These are phyloP conservation scores for Philereme transversata DNA, from an alignment of 2,888 invertebrate genomes.

Conservation along the genomic window DNA sequence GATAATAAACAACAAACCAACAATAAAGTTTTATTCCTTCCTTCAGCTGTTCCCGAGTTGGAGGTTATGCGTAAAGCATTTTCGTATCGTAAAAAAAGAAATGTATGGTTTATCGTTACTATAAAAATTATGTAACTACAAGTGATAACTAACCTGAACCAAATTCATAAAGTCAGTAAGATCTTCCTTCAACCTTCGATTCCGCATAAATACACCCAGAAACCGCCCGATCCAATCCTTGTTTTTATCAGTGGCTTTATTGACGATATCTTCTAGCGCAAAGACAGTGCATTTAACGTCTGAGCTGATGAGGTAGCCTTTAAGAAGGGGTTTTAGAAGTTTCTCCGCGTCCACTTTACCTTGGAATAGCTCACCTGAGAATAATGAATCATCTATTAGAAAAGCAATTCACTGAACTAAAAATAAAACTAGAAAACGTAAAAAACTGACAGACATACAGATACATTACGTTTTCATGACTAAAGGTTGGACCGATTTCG, in stretches of 20 bases:
- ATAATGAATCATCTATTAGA: background rate
- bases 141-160: constrained; percentile 57
- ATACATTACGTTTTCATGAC: too few species aligned
- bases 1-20: too few species aligned
- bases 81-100: too few species aligned
- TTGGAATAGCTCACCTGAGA: constrained; percentile 71
- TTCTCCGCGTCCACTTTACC: constrained; percentile 79
- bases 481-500: too few species aligned
- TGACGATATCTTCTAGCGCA: constrained; percentile 74
- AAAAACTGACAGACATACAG: too few species aligned
- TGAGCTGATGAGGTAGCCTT: constrained; percentile 73
- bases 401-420: too few species aligned
- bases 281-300: constrained; percentile 74
- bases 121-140: background rate
- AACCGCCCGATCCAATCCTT: constrained; percentile 85
- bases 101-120: too few species aligned
- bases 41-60: too few species aligned
- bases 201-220: constrained; percentile 73
- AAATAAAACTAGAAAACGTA: too few species aligned
- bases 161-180: constrained; percentile 65
- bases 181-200: constrained; percentile 70
- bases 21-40: too few species aligned
- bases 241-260: constrained; percentile 66
- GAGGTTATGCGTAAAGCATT: too few species aligned
- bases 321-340: constrained; percentile 74